A percentile compares a stretch with the other conserved stretches of the same genome.
These are phyloP conservation scores for Heteropelma amictum DNA, from an alignment of 2,888 invertebrate species.

Conservation along the genomic window DNA sequence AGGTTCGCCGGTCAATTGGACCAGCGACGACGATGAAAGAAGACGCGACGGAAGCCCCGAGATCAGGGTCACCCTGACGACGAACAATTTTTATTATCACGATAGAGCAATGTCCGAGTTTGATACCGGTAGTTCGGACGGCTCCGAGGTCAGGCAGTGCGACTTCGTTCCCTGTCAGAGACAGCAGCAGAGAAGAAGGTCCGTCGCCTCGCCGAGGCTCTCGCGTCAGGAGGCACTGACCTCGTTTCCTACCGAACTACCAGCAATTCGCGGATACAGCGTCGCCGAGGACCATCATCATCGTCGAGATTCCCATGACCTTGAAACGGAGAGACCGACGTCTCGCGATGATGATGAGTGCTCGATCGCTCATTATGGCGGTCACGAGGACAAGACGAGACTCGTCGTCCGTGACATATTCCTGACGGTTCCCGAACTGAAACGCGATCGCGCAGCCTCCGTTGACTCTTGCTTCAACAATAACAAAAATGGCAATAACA, in stretches of 20 bases:
- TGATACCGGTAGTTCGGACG: conserved; percentile 51
- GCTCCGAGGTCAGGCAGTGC: conserved; percentile 59
- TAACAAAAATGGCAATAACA: conserved; percentile 78
- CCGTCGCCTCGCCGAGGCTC: conserved; percentile 81
- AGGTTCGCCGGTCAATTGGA: neutral
- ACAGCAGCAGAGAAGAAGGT: conserved; percentile 83
- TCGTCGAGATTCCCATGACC: conserved; percentile 7
- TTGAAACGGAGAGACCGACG: too few species aligned
- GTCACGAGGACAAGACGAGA: conserved; percentile 55
- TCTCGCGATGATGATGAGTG: conserved; percentile 67
- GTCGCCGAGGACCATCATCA: conserved; percentile 66
- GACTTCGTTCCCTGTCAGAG: conserved; percentile 62
- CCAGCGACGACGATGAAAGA: conserved; percentile 9
- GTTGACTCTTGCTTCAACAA: conserved; percentile 93
- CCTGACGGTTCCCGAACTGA: conserved; percentile 89
- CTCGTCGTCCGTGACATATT: conserved; percentile 85
- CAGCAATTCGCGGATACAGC: conserved; percentile 39
- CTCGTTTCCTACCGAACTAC: conserved; percentile 77
- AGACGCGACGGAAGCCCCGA: conserved; percentile 54
- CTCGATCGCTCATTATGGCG: conserved; percentile 13
- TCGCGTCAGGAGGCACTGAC: conserved; percentile 89
- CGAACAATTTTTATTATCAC: conserved; percentile 5
- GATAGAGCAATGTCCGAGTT: conserved; percentile 37
- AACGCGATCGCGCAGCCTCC: conserved; percentile 91
- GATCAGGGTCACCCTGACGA: conserved; percentile 54